phyloP scores from a whole-genome alignment of 37 sponge, comb jelly and placozoan genomes.

The Axinella damicornis region DNA sequence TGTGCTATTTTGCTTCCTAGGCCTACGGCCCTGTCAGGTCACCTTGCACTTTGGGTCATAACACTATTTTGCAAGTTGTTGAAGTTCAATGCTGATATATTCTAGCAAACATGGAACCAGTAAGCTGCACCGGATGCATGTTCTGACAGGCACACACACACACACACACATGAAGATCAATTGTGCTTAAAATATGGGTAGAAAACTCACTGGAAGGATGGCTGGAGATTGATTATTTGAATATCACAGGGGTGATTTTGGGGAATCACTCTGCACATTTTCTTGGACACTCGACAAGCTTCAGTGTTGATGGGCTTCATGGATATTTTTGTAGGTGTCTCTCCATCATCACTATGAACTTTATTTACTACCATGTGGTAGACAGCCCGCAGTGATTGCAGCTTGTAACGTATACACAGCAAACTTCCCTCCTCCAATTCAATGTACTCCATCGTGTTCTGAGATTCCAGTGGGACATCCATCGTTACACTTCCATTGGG shows the following conservation, averaged over 20 bases:
- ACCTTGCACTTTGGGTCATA: too few species aligned
- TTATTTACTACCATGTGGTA: constrained; percentile 47
- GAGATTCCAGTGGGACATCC: constrained; percentile 4
- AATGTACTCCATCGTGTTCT: constrained; percentile 11
- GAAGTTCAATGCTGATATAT: too few species aligned
- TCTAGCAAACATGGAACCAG: too few species aligned
- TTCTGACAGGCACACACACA: too few species aligned
- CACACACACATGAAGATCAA: background rate
- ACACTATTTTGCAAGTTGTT: too few species aligned
- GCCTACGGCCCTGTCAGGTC: too few species aligned
- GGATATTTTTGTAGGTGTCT: background rate
- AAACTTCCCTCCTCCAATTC: constrained; percentile 22
- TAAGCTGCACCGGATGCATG: too few species aligned
- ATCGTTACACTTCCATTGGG: background rate
- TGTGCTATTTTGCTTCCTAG: too few species aligned
- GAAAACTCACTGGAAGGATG: constrained; percentile 19
- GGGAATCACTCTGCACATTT: background rate
- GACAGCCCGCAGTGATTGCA: constrained; percentile 15
- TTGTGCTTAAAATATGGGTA: background rate
- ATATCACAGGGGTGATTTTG: constrained; percentile 12
- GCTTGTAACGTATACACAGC: constrained; percentile 45
- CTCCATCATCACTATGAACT: constrained; percentile 4
- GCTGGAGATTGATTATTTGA: constrained; percentile 21
- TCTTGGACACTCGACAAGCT: constrained; percentile 4
- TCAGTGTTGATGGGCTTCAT: constrained; percentile 6